A percentile compares a stretch with the other conserved stretches of the same genome.
These are phyloP conservation scores for Enteromius radiatus DNA, from an alignment of 2,797 vertebrate genomes.

Conservation along the genomic window DNA sequence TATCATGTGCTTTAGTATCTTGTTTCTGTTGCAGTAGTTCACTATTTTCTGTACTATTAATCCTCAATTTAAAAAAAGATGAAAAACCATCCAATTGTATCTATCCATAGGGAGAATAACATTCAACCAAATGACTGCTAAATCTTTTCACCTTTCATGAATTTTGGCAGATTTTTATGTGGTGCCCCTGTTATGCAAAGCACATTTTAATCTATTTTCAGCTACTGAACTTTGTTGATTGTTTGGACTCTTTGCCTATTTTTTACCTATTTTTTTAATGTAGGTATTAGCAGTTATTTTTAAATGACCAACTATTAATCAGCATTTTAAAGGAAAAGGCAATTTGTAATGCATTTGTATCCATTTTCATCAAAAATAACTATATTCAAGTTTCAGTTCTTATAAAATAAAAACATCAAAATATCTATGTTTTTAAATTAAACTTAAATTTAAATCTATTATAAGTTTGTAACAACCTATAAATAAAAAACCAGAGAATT, in stretches of 20 bases:
- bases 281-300: neutral
- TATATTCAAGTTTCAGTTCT: neutral
- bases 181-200: neutral
- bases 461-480: neutral
- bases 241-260: neutral
- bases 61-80: neutral
- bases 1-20: neutral
- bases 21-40: neutral
- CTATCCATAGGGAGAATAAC: neutral
- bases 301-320: neutral
- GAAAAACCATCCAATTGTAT: neutral
- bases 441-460: neutral
- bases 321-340: neutral
- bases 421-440: neutral
- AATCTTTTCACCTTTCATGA: neutral
- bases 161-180: neutral
- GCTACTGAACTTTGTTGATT: neutral
- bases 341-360: neutral
- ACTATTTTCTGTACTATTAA: neutral
- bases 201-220: neutral
- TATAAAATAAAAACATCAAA: neutral
- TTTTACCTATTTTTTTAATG: no score
- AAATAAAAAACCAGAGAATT: neutral
- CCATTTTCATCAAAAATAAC: neutral
- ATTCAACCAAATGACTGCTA: neutral